Evolutionary conservation across 2,113 vertebrate species (phyloP), one percentile per base, ranked within the genome.

Genomic region (Cephalopterus ornatus): DNA sequence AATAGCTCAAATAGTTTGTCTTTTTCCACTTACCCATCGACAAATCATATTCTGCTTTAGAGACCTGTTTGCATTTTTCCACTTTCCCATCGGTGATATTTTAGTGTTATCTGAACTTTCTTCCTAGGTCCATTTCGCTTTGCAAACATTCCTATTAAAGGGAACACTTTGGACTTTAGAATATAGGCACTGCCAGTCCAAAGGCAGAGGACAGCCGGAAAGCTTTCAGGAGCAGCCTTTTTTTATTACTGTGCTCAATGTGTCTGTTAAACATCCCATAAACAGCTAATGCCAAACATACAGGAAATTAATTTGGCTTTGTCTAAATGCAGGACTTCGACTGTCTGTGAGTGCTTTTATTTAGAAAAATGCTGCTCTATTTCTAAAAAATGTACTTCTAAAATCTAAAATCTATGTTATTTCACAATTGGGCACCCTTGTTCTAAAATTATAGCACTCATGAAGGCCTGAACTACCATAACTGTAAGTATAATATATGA

Each of bases 211-310:
- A 30, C 61, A 86, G 39, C 61, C 1, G 3, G 39, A 32, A 47
- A 68, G 66, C 23, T 90, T 83, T 88, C 33, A 58, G 78, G 18
- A 86, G n/a, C 41, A 85, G 71, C 32, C 14, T 62, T 89, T 78
- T 84, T 79, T 79, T 22, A 79, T 73, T 78, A 30, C 41, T 50
- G 23, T 37, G 14, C 47, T 94, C 55, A 73, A 16, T 39, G 55
- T 1, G 10, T 71, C 71, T 90, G 30, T 88, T 80, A 58, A n/a
- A 70, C 30, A 22, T 85, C 16, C 44, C n/a, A 63, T 61, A 42
- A 95, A 80, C 17, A 73, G 30, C 59, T 90, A 67, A 67, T 80
- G 82, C 42, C 83, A 96, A 94, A 77, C 84, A 76, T n/a, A 55
- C 47, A 58, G 49, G 72, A 85, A 76, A 88, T 61, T 75, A 92